These are phyloP conservation scores for Microctonus hyperodae DNA, from an alignment of 2,888 invertebrate species.

Conservation along the genomic window DNA sequence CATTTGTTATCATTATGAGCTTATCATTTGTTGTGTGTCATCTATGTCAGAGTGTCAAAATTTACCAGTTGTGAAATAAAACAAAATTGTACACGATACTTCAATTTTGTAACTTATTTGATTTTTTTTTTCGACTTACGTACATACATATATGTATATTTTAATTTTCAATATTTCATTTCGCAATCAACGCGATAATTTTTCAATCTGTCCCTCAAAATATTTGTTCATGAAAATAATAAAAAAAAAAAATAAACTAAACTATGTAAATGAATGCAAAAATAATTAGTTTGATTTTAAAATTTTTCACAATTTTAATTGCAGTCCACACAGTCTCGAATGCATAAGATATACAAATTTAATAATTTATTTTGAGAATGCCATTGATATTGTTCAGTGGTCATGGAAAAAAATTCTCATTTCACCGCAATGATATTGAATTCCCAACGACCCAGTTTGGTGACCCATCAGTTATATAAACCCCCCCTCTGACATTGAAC, in stretches of 20 bases:
- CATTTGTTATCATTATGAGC: neutral
- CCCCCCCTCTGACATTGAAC: constrained; percentile 29
- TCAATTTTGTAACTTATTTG: neutral
- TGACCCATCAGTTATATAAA: neutral
- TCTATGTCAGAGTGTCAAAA: constrained; percentile 3
- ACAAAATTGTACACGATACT: neutral
- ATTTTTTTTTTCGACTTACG: neutral
- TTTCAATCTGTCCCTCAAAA: no score
- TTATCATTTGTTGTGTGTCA: neutral
- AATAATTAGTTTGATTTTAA: no score
- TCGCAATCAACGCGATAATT: no score
- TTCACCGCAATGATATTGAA: constrained; percentile 25
- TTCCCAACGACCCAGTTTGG: constrained; percentile 36
- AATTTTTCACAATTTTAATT: no score
- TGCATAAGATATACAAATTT: neutral
- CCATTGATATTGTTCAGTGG: neutral
- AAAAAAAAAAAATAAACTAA: no score
- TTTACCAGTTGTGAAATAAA: constrained; percentile 1
- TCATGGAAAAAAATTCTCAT: neutral
- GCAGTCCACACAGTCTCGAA: neutral
- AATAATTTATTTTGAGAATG: neutral
- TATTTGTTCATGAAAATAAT: no score
- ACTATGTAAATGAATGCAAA: no score
- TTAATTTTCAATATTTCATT: no score
- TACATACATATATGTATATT: neutral